A percentile compares a stretch with the other conserved stretches of the same genome.
phyloP scores from a whole-genome alignment of 1,140 invertebrate genomes.

The Leguminivora glycinivorella region DNA sequence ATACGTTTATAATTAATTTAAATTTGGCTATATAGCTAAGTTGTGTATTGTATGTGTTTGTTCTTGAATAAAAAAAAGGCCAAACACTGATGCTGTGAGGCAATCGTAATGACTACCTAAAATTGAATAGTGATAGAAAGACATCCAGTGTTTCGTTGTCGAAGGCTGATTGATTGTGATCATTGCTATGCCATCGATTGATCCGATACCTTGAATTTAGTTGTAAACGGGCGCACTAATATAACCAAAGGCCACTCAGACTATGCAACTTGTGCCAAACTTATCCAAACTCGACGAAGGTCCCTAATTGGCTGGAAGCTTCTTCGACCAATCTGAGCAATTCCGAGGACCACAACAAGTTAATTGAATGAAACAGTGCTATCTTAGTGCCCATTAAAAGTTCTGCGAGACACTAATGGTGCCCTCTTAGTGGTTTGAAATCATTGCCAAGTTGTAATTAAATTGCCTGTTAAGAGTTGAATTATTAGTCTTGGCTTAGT shows the following conservation, averaged over 20 bases:
- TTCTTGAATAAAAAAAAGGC: too few species aligned
- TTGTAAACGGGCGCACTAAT: background rate
- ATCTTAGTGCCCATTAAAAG: slow-evolving; percentile 1
- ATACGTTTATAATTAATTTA: too few species aligned
- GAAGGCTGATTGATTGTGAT: too few species aligned
- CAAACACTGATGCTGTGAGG: too few species aligned
- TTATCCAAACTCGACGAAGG: background rate
- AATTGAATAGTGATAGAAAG: too few species aligned
- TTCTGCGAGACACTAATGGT: background rate
- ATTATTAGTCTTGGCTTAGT: background rate
- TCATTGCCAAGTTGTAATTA: slow-evolving; percentile 10
- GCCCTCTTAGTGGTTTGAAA: slow-evolving; percentile 10
- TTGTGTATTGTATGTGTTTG: too few species aligned
- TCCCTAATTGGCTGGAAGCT: background rate
- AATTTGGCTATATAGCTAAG: too few species aligned
- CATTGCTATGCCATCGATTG: too few species aligned
- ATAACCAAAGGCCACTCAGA: background rate
- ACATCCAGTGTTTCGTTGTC: too few species aligned
- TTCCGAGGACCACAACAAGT: slow-evolving; percentile 4
- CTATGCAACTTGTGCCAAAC: background rate
- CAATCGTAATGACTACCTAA: too few species aligned
- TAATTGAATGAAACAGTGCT: slow-evolving; percentile 14
- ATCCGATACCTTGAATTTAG: too few species aligned
- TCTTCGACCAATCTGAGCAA: slow-evolving; percentile 4
- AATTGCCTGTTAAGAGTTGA: slow-evolving; percentile 12